Percentiles rank a stretch among this genome's conserved stretches.
Conservation (phyloP, 2,888 invertebrate species). For the Xestobium rufovillosum region DNA sequence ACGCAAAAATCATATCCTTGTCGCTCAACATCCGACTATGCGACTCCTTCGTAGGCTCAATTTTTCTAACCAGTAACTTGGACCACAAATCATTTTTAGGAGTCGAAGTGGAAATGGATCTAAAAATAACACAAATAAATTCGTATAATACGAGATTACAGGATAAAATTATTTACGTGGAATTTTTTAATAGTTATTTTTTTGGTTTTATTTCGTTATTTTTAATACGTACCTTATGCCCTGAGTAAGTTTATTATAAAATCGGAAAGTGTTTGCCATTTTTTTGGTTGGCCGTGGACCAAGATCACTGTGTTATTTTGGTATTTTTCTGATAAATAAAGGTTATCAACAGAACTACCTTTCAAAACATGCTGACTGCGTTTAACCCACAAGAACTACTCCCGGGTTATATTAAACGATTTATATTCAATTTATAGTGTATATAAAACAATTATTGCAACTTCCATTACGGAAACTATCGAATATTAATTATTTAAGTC, state of each 20-base stretch:
- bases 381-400: too few relatives aligned
- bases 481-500: too few relatives aligned
- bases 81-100: slow-evolving; percentile 71
- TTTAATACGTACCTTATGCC: slow-evolving; percentile 34
- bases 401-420: too few relatives aligned
- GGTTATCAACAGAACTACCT: slow-evolving; percentile 26
- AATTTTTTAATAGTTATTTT: slow-evolving; percentile 2
- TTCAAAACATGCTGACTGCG: too few relatives aligned
- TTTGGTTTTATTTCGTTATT: not conserved
- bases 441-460: too few relatives aligned
- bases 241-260: slow-evolving; percentile 30
- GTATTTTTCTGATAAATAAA: slow-evolving; percentile 26
- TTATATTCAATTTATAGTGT: too few relatives aligned
- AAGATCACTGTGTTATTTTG: slow-evolving; percentile 22
- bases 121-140: slow-evolving; percentile 21
- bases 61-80: slow-evolving; percentile 80
- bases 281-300: slow-evolving; percentile 21
- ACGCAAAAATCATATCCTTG: slow-evolving; percentile 91
- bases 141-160: not conserved
- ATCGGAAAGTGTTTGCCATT: slow-evolving; percentile 36
- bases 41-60: slow-evolving; percentile 91
- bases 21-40: slow-evolving; percentile 96
- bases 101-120: slow-evolving; percentile 37
- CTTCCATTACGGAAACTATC: too few relatives aligned
- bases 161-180: not conserved